Base-by-base conservation (phyloP, 2,113 vertebrate species). In the Indicator indicator region DNA sequence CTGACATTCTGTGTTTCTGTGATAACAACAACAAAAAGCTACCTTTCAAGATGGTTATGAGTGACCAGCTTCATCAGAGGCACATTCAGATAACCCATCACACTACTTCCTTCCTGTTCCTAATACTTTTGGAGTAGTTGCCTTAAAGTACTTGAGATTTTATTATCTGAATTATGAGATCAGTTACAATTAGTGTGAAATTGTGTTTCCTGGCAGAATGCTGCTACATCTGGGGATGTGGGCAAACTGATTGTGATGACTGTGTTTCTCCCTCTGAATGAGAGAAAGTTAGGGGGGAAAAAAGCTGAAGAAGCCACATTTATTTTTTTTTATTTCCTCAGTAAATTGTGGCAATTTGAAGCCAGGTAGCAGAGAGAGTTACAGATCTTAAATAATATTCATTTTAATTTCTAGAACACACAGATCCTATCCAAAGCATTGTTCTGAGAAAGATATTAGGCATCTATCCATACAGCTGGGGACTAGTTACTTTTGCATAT, bases 371-470 rank as follows among this genome's bases (percentile, higher is more conserved):
- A 68, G 28, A 71, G 15, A 67, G 5, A 64, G n/a, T 74, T 86
- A 69, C 63, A 52, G 36, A 86, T 24, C 27, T 92, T 84, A 68
- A 70, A 40, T 74, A 83, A 88, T 52, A 52, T 36, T 74, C 14
- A 63, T 76, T 96, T 89, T 86, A 7, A 46, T 82, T 92, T 89
- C 59, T 88, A 52, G 56, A 88, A 60, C 73, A 91, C 20, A 62
- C 5, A 91, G 21, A 11, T 32, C 32, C 21, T 77, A 38, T 86
- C 52, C 72, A 71, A 92, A 74, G 55, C 28, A 70, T 48, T 86
- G 16, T 48, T 77, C 38, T 70, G 75, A 68, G 62, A 71, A 81
- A 88, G 83, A 71, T 56, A 40, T 27, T 56, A 48, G 26, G 10
- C 13, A 68, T 67, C 28, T 77, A 17, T 56, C 38, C 60, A 30